Conservation (phyloP, 2,113 vertebrate genomes). For the Dicrurus megarhynchus region DNA sequence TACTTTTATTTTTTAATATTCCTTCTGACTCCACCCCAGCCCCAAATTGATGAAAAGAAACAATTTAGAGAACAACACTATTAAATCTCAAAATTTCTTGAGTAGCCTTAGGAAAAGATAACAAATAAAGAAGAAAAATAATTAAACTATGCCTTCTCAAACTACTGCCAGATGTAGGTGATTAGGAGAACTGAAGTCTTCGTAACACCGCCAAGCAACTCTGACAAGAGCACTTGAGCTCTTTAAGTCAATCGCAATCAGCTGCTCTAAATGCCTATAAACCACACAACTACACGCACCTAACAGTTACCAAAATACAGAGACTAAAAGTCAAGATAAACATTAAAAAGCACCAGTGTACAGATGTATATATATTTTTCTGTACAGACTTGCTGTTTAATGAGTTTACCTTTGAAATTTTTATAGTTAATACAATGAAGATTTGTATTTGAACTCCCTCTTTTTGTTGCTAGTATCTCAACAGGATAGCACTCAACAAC, state of each 20-base stretch:
- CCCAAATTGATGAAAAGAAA: neutral
- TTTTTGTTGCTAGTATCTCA: neutral
- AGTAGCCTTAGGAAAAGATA: neutral
- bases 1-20: neutral
- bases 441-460: neutral
- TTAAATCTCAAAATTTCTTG: neutral
- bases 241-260: neutral
- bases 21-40: neutral
- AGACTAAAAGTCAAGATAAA: neutral
- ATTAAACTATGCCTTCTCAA: neutral
- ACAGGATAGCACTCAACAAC: neutral
- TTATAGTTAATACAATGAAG: neutral
- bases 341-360: neutral
- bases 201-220: neutral
- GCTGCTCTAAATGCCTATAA: neutral
- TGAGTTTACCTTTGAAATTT: neutral
- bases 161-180: neutral
- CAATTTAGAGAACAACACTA: neutral
- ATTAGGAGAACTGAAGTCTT: neutral
- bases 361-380: neutral
- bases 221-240: neutral
- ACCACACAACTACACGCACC: neutral
- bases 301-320: neutral
- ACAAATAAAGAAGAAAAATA: neutral
- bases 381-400: neutral